Conservation (phyloP, 1,140 invertebrate species). For the Cydia splendana region DNA sequence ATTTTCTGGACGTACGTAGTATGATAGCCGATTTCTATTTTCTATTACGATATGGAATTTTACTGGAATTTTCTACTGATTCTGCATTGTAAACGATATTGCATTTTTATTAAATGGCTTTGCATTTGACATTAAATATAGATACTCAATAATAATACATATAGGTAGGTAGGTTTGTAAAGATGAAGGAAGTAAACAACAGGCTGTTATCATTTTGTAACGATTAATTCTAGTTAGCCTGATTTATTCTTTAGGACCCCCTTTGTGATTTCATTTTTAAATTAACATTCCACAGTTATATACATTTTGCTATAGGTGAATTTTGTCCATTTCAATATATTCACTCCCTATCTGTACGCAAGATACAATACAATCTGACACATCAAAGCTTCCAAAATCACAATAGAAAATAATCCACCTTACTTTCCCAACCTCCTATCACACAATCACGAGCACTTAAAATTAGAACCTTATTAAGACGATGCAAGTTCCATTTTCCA, state of each 20-base stretch:
- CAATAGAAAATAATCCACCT: slow-evolving; percentile 6
- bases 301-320: neutral
- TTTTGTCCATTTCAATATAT: neutral
- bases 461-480: neutral
- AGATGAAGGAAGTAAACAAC: too few relatives aligned
- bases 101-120: neutral
- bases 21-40: slow-evolving; percentile 12
- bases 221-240: too few relatives aligned
- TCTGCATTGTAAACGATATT: neutral
- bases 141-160: too few relatives aligned
- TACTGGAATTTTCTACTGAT: neutral
- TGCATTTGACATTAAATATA: neutral
- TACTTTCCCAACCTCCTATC: neutral
- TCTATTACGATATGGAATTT: neutral
- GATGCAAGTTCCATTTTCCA: neutral
- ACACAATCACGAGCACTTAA: neutral
- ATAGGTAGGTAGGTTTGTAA: too few relatives aligned
- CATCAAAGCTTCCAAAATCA: slow-evolving; percentile 20
- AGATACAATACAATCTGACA: slow-evolving; percentile 18
- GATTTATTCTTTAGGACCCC: too few relatives aligned
- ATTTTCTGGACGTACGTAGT: neutral
- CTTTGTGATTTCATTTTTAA: too few relatives aligned
- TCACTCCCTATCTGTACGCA: neutral
- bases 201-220: too few relatives aligned
- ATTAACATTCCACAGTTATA: too few relatives aligned